These are phyloP conservation scores for Coturnix japonica DNA, from an alignment of 2,113 vertebrate genomes.

Conservation along the genomic window DNA sequence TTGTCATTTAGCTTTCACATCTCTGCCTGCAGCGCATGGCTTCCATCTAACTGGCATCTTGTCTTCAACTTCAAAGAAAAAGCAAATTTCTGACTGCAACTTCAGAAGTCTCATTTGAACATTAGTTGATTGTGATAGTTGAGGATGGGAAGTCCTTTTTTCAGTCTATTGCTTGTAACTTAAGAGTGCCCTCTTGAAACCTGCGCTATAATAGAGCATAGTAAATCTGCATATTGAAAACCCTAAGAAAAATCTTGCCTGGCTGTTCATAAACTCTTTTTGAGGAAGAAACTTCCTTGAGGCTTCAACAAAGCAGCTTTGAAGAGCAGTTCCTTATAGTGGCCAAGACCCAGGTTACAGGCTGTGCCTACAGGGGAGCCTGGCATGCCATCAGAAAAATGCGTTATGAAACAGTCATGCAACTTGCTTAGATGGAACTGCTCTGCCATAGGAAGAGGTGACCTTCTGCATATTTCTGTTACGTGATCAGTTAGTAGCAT, in stretches of 20 bases:
- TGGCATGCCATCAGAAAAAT: not conserved
- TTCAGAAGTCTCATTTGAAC: not conserved
- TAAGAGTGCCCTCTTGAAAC: not conserved
- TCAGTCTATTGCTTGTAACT: not conserved
- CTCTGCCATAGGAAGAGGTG: not conserved
- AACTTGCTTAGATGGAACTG: not conserved
- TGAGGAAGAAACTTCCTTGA: not conserved
- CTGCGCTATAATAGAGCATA: rapidly evolving
- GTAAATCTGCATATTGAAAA: not conserved
- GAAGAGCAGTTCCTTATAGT: not conserved
- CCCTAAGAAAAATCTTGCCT: not conserved
- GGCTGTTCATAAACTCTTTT: not conserved
- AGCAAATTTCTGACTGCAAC: not conserved
- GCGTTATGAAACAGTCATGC: not conserved
- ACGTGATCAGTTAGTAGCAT: not conserved
- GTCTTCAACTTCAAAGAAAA: not conserved
- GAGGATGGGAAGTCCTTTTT: not conserved
- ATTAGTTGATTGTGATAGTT: not conserved
- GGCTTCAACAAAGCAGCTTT: not conserved
- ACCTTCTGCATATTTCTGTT: not conserved
- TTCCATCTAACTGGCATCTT: not conserved
- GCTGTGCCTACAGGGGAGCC: not conserved
- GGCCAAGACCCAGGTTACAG: not conserved
- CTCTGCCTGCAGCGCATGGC: not conserved
- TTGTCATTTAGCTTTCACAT: not conserved